A percentile compares a stretch with the other conserved stretches of the same genome.
These are phyloP conservation scores for Agrypnia vestita DNA, from an alignment of 1,140 invertebrate species.

Conservation along the genomic window DNA sequence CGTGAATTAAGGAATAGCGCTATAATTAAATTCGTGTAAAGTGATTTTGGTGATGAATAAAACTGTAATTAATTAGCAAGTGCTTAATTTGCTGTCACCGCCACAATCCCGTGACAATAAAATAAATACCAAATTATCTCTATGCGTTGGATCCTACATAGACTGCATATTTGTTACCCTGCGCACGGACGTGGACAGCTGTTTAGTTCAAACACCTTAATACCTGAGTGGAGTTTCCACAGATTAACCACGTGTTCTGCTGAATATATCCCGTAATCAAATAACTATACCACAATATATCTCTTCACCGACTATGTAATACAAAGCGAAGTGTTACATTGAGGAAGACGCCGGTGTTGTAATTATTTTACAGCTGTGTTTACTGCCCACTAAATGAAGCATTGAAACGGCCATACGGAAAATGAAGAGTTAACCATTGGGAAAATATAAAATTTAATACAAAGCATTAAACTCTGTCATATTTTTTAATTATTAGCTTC, in stretches of 20 bases:
- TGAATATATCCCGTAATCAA: constrained; percentile 33
- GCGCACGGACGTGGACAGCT: neutral
- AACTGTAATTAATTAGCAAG: no score
- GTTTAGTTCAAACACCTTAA: neutral
- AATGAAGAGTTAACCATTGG: neutral
- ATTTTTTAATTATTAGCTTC: no score
- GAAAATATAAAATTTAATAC: neutral
- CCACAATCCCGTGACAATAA: no score
- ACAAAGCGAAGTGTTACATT: no score
- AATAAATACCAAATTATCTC: no score
- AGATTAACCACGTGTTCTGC: constrained; percentile 46
- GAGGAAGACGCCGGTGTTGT: neutral
- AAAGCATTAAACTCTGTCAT: no score
- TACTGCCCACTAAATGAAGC: neutral
- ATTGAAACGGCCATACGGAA: neutral
- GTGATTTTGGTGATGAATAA: no score
- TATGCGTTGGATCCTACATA: neutral
- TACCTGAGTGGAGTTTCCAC: constrained; percentile 48
- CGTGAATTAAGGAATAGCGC: no score
- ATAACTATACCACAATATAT: constrained; percentile 12
- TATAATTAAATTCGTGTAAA: no score
- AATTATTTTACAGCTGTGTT: neutral
- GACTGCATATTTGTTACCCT: no score
- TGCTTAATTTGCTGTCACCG: no score
- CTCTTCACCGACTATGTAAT: no score